Evolutionary conservation across 2,888 invertebrate genomes (phyloP).

Genomic region (Lochmaea crataegi): DNA sequence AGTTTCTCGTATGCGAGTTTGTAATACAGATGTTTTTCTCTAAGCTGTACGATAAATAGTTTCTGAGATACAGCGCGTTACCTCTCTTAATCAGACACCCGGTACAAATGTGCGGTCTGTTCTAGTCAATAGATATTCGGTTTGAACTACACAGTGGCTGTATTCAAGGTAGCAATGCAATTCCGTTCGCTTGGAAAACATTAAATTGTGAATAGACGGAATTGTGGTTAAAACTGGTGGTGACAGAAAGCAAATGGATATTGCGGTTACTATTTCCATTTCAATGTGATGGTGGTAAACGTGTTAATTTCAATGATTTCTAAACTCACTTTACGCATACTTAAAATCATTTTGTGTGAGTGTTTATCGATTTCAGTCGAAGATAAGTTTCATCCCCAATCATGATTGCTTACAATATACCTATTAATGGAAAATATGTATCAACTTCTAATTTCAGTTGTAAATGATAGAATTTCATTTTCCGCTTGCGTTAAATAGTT

Average conservation of each 20-base stretch:
- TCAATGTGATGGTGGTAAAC: neutral
- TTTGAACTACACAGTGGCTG: constrained; percentile 7
- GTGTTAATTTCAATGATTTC: constrained; percentile 8
- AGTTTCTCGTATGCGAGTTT: too few species aligned
- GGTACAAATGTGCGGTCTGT: neutral
- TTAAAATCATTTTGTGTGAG: neutral
- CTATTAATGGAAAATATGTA: too few species aligned
- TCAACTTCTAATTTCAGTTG: too few species aligned
- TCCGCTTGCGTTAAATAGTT: too few species aligned
- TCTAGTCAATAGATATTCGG: constrained; percentile 5
- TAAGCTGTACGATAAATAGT: too few species aligned
- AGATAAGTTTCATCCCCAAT: too few species aligned
- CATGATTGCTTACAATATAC: too few species aligned
- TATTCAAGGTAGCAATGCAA: constrained; percentile 8
- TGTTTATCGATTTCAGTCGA: too few species aligned
- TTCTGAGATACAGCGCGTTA: too few species aligned
- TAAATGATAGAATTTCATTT: too few species aligned
- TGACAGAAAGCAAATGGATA: constrained; percentile 47
- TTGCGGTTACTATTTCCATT: constrained; percentile 36
- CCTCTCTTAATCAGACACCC: too few species aligned
- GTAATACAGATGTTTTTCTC: too few species aligned
- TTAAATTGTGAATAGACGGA: constrained; percentile 32
- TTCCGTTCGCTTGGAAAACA: constrained; percentile 11
- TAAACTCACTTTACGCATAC: neutral
- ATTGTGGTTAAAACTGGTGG: constrained; percentile 42